Conservation (phyloP, 1,140 invertebrate genomes). For the Maniola jurtina region DNA sequence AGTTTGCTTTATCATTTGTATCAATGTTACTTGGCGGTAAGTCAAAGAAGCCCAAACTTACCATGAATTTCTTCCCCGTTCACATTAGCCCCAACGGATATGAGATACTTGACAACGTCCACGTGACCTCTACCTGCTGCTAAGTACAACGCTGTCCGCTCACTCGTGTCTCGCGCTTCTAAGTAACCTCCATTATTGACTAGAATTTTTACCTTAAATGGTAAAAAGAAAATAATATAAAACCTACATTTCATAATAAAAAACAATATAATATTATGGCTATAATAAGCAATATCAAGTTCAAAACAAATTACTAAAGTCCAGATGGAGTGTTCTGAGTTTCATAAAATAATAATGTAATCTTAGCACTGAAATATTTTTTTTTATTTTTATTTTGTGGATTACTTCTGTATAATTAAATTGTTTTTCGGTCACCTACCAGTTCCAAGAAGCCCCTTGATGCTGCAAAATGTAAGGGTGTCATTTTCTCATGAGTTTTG, state of each 20-base stretch:
- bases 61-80: constrained; percentile 87
- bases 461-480: constrained; percentile 68
- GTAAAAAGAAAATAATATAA: constrained; percentile 23
- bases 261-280: no score
- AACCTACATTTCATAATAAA: background rate
- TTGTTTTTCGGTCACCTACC: constrained; percentile 34
- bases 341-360: no score
- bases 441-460: constrained; percentile 61
- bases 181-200: constrained; percentile 58
- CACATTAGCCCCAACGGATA: constrained; percentile 85
- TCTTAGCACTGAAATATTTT: no score
- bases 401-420: background rate
- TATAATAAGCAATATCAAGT: no score
- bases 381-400: background rate
- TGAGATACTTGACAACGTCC: constrained; percentile 62
- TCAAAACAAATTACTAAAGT: no score
- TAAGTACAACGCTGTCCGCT: constrained; percentile 62
- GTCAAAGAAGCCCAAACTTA: background rate
- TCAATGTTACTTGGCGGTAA: no score
- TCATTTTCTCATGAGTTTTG: constrained; percentile 70
- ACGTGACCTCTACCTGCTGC: constrained; percentile 57
- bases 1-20: no score
- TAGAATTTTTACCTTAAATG: constrained; percentile 55
- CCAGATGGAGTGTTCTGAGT: no score
- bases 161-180: constrained; percentile 65